Conservation (phyloP, 2,113 vertebrate species). For the Chloebia gouldiae region DNA sequence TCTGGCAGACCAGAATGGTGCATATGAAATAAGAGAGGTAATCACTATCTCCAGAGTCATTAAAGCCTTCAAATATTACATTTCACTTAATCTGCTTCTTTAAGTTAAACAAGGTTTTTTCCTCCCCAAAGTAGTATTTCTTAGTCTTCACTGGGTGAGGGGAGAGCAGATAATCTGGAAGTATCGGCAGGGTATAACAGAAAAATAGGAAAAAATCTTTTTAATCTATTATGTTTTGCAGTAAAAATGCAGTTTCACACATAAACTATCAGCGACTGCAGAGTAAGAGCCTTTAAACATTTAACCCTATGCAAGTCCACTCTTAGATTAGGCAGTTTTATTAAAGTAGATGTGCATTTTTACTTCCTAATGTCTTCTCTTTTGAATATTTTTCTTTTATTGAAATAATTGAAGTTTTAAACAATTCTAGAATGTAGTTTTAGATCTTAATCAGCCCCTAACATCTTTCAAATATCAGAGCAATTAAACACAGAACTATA, state of each 20-base stretch:
- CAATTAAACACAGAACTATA: background rate
- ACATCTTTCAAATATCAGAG: background rate
- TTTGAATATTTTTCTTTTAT: background rate
- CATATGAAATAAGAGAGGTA: background rate
- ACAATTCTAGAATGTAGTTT: background rate
- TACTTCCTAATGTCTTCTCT: background rate
- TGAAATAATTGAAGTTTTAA: background rate
- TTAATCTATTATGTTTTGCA: background rate
- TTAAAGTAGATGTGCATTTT: background rate
- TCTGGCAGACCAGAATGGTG: background rate
- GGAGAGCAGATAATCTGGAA: too few relatives aligned
- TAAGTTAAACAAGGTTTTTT: background rate
- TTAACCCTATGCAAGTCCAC: background rate
- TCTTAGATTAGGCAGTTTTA: background rate
- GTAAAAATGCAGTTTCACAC: background rate
- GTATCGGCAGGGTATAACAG: background rate
- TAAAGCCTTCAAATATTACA: background rate
- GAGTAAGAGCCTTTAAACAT: background rate
- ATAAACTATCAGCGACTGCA: background rate
- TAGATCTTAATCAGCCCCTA: background rate
- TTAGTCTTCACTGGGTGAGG: background rate
- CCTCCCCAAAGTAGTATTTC: background rate
- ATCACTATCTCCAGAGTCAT: background rate
- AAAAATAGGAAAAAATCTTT: background rate
- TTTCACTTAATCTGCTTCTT: background rate